Evolutionary conservation across 2,113 vertebrate genomes (phyloP).

Genomic region (Brachyistius frenatus): DNA sequence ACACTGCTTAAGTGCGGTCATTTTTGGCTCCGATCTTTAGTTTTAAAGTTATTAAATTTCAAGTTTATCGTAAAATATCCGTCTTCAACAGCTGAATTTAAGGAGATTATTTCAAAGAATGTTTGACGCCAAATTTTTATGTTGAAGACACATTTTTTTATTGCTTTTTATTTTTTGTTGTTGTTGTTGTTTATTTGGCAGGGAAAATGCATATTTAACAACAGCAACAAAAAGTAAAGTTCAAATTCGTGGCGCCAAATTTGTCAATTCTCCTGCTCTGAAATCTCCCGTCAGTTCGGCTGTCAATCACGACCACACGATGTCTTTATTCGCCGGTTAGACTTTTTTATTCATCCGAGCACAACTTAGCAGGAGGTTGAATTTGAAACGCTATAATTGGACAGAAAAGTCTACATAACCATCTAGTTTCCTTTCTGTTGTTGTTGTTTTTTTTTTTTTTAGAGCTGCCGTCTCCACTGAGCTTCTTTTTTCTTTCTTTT

Average conservation of each 20-base stretch:
- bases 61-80: background rate
- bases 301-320: background rate
- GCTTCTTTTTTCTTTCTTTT: background rate
- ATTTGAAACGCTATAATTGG: conserved; percentile 8
- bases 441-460: background rate
- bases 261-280: too few relatives aligned
- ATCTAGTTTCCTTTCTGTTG: background rate
- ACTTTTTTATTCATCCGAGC: background rate
- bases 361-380: background rate
- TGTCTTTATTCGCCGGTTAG: background rate
- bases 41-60: background rate
- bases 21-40: background rate
- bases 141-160: too few relatives aligned
- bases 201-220: too few relatives aligned
- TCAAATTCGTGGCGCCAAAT: too few relatives aligned
- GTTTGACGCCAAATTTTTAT: too few relatives aligned
- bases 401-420: background rate
- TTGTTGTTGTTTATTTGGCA: too few relatives aligned
- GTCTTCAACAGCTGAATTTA: too few relatives aligned
- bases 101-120: too few relatives aligned
- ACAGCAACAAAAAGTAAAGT: too few relatives aligned
- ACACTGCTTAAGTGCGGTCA: conserved; percentile 33
- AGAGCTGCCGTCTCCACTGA: background rate
- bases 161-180: too few relatives aligned
- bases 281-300: background rate